Evolutionary conservation across 2,888 invertebrate genomes (phyloP).

Genomic region (Lathronympha strigana): DNA sequence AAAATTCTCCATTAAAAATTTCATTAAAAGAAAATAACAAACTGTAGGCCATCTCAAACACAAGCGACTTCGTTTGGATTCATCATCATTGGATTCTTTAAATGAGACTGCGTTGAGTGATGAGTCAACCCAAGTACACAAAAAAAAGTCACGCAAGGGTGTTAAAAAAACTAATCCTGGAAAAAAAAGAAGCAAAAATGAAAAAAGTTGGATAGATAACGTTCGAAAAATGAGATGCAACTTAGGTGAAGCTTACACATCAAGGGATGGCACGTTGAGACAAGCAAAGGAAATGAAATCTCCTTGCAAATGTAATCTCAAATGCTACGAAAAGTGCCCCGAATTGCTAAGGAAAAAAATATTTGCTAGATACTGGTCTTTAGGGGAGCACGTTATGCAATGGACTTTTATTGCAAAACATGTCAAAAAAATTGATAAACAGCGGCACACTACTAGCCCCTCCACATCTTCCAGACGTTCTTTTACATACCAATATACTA

Average conservation of each 20-base stretch:
- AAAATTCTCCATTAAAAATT: constrained; percentile 1
- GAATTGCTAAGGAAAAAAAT: background rate
- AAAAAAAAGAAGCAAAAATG: background rate
- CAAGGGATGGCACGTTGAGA: constrained; percentile 8
- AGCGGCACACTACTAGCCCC: background rate
- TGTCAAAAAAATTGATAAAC: background rate
- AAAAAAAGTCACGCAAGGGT: background rate
- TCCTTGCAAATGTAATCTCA: constrained; percentile 2
- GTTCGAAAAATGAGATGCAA: constrained; percentile 16
- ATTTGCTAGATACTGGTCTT: background rate
- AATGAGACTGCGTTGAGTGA: constrained; percentile 1
- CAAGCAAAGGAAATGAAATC: constrained; percentile 1
- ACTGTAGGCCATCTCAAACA: too few relatives aligned
- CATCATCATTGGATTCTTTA: constrained; percentile 6
- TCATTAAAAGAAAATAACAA: too few relatives aligned
- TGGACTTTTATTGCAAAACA: constrained; percentile 8
- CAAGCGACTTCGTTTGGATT: constrained; percentile 8
- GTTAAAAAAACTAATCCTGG: constrained; percentile 16
- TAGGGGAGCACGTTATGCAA: background rate
- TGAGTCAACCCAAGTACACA: too few relatives aligned
- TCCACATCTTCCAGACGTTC: constrained; percentile 14
- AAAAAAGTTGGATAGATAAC: constrained; percentile 11
- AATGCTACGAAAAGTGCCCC: constrained; percentile 9
- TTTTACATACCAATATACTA: constrained; percentile 12
- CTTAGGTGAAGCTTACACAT: constrained; percentile 12